Evolutionary conservation across 2,888 invertebrate genomes (phyloP).

Genomic region (Beris chalybata): DNA sequence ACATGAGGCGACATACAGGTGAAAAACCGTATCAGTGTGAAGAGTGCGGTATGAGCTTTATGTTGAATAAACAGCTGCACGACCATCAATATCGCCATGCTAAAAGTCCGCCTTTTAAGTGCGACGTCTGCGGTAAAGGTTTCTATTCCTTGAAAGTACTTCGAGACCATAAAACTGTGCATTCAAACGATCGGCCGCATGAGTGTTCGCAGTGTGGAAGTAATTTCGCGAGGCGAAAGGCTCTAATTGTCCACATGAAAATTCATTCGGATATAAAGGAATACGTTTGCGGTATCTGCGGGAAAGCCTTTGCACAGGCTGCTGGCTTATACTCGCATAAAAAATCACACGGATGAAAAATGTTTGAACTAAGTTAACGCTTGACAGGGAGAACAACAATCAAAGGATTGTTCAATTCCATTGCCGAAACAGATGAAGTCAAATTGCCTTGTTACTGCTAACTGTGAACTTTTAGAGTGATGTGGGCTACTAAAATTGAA

Average conservation of each 20-base stretch:
- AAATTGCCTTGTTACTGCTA: too few relatives aligned
- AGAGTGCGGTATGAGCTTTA: slow-evolving; percentile 36
- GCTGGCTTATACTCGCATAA: slow-evolving; percentile 37
- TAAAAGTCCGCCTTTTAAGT: slow-evolving; percentile 38
- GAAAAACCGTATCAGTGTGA: slow-evolving; percentile 41
- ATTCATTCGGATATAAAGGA: slow-evolving; percentile 41
- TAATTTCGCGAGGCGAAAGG: slow-evolving; percentile 39
- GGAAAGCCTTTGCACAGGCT: slow-evolving; percentile 42
- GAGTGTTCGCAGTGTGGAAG: slow-evolving; percentile 34
- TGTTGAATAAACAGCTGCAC: slow-evolving; percentile 36
- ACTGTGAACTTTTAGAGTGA: too few relatives aligned
- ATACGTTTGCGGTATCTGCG: slow-evolving; percentile 41
- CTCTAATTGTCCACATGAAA: slow-evolving; percentile 40
- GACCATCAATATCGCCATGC: slow-evolving; percentile 40
- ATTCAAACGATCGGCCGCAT: slow-evolving; percentile 15
- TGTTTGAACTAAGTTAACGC: too few relatives aligned
- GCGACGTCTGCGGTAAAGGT: slow-evolving; percentile 37
- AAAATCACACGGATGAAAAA: slow-evolving; percentile 10
- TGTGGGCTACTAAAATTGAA: too few relatives aligned
- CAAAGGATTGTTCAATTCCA: too few relatives aligned
- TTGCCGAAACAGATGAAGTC: too few relatives aligned
- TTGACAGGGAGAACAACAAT: too few relatives aligned
- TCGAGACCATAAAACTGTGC: slow-evolving; percentile 16
- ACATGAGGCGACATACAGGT: slow-evolving; percentile 39
- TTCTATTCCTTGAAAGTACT: slow-evolving; percentile 21